Evolutionary conservation across 2,113 vertebrate genomes (phyloP).

Genomic region (Prunella fulvescens): DNA sequence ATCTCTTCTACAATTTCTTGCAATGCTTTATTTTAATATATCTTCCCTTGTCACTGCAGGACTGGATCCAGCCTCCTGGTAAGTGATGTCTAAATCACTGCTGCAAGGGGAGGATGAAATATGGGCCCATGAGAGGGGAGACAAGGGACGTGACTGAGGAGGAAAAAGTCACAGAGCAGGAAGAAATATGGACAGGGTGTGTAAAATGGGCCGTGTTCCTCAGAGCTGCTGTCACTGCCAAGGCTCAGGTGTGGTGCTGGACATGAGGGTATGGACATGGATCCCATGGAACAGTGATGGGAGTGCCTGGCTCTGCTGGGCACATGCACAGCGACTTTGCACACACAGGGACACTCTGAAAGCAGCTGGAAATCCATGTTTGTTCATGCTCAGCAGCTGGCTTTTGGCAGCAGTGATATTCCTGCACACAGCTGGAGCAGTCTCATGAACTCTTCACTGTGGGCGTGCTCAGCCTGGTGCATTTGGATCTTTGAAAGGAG

Average conservation of each 20-base stretch:
- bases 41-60: not conserved
- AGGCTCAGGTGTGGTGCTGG: too few relatives aligned
- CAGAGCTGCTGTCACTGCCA: not conserved
- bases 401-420: not conserved
- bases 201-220: not conserved
- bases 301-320: rapidly evolving
- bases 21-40: conserved; percentile 41
- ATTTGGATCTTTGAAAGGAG: not conserved
- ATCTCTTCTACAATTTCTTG: not conserved
- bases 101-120: not conserved
- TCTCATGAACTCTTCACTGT: rapidly evolving
- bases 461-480: rapidly evolving
- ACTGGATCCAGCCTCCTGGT: not conserved
- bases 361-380: not conserved
- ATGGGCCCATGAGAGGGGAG: not conserved
- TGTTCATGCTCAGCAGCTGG: not conserved
- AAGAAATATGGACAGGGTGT: not conserved
- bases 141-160: not conserved
- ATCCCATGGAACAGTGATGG: rapidly evolving
- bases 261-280: rapidly evolving
- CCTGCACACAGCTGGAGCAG: not conserved
- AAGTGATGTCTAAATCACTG: conserved; percentile 27
- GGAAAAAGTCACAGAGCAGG: not conserved
- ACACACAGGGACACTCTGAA: not conserved
- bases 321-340: rapidly evolving